Conservation (phyloP, 2,113 vertebrate genomes). For the Silurus meridionalis region DNA sequence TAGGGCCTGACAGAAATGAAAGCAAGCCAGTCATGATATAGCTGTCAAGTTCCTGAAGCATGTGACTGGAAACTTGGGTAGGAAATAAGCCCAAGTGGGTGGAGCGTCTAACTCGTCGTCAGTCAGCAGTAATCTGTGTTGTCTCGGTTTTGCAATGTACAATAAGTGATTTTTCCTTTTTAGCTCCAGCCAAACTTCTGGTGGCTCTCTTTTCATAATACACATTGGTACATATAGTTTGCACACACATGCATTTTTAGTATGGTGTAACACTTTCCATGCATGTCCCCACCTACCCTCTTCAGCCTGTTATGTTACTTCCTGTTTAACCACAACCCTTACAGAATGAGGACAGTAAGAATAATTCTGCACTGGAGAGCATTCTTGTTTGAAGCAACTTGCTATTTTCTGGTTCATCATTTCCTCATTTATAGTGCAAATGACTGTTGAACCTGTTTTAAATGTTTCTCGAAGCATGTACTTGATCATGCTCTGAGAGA, state of each 20-base stretch:
- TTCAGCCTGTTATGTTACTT: neutral
- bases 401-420: neutral
- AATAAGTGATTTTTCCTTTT: neutral
- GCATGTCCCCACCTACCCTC: too few relatives aligned
- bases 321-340: conserved; percentile 24
- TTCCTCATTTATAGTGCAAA: neutral
- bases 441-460: neutral
- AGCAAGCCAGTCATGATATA: neutral
- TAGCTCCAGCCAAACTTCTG: neutral
- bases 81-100: neutral
- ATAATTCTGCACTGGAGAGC: neutral
- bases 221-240: neutral
- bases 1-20: neutral
- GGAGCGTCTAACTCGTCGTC: neutral
- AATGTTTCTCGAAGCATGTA: neutral
- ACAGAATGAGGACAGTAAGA: neutral
- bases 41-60: neutral
- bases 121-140: neutral
- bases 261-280: neutral
- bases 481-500: neutral
- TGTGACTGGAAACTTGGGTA: neutral
- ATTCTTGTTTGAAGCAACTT: neutral
- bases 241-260: neutral
- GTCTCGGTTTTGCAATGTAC: neutral
- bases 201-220: neutral